A percentile compares a stretch with the other conserved stretches of the same genome.
These are phyloP conservation scores for Oreortyx pictus DNA, from an alignment of 2,797 vertebrate species.

Conservation along the genomic window DNA sequence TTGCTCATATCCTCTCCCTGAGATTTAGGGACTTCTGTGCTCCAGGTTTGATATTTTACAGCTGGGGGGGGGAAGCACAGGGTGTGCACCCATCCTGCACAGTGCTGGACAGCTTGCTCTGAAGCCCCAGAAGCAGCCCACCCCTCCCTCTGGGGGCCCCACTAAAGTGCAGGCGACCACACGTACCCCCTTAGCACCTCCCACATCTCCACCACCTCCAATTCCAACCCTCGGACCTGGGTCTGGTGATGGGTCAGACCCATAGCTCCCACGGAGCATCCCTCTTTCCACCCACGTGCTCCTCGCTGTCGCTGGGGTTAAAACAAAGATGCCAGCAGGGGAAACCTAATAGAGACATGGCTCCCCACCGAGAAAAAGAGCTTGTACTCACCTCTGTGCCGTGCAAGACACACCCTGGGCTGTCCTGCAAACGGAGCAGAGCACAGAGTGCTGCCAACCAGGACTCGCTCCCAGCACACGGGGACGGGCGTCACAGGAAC, in stretches of 20 bases:
- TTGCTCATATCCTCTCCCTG: not conserved
- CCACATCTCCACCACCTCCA: not conserved
- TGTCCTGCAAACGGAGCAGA: not conserved
- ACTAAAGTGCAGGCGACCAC: not conserved
- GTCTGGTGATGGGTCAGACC: not conserved
- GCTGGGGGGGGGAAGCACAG: not conserved
- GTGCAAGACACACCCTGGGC: not conserved
- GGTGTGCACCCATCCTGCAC: fast-evolving
- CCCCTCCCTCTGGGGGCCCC: not conserved
- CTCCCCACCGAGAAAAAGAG: not conserved
- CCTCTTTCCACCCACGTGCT: fast-evolving
- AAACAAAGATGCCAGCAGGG: not conserved
- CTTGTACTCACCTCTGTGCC: not conserved
- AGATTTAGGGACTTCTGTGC: not conserved
- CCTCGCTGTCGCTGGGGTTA: not conserved
- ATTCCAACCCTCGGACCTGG: fast-evolving
- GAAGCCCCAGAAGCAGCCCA: not conserved
- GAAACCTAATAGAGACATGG: not conserved
- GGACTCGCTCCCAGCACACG: not conserved
- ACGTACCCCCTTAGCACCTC: fast-evolving
- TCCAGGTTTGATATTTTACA: not conserved
- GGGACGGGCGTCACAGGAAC: not conserved
- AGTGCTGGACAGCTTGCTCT: not conserved
- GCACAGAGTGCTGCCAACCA: not conserved
- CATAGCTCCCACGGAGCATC: not conserved